Evolutionary conservation across 2,113 vertebrate species (phyloP).

Genomic region (Podarcis cretensis): DNA sequence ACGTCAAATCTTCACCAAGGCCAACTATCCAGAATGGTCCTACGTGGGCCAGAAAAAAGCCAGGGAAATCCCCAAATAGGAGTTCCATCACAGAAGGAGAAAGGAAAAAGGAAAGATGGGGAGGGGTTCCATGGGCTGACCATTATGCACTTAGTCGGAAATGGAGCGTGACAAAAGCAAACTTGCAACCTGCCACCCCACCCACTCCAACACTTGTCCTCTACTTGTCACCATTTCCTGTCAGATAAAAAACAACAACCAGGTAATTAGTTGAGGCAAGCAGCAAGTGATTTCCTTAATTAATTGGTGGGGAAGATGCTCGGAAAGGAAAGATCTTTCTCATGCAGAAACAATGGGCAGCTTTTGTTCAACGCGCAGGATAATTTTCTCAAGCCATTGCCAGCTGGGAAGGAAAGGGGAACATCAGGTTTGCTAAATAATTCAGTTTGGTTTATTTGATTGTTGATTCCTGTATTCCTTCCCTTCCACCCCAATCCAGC

Average conservation of each 20-base stretch:
- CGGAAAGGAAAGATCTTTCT: constrained; percentile 32
- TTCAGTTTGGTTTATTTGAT: constrained; percentile 50
- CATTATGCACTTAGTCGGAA: no score
- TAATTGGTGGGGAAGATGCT: background rate
- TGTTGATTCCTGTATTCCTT: constrained; percentile 32
- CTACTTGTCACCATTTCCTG: constrained; percentile 28
- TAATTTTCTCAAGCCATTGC: constrained; percentile 45
- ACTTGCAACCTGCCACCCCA: background rate
- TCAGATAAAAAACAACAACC: constrained; percentile 27
- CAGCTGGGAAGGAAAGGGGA: constrained; percentile 26
- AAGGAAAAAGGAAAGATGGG: no score
- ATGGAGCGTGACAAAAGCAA: background rate
- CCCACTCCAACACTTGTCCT: background rate
- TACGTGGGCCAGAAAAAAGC: no score
- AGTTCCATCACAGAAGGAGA: no score
- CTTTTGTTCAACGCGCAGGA: constrained; percentile 25
- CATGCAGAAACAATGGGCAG: constrained; percentile 36
- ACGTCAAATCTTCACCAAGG: no score
- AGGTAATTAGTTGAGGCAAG: constrained; percentile 38
- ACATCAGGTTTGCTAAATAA: constrained; percentile 42
- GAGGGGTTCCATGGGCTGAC: no score
- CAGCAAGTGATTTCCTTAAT: constrained; percentile 46
- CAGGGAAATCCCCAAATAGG: no score
- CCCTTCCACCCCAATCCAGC: background rate
- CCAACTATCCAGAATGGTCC: no score